Conservation (phyloP, 92 coral and sea anemone genomes). For the Galaxea fascicularis region DNA sequence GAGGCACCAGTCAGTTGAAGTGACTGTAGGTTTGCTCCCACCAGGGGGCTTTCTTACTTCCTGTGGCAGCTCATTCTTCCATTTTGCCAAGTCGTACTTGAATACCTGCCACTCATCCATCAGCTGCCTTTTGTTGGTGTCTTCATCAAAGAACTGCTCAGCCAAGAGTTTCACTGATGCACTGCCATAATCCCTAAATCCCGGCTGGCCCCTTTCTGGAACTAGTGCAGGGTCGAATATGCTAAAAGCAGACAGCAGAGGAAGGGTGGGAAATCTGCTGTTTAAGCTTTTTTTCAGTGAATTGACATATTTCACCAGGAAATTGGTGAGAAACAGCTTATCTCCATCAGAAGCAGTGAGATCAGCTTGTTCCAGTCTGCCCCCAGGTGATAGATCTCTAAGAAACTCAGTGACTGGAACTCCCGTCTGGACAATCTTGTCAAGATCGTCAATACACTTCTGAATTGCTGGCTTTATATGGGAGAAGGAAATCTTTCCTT, state of each 20-base stretch:
- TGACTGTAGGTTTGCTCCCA: conserved; percentile 16
- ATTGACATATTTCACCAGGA: conserved; percentile 20
- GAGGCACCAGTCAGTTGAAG: conserved; percentile 51
- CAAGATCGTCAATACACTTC: conserved; percentile 39
- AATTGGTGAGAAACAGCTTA: conserved; percentile 19
- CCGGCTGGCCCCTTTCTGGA: conserved; percentile 33
- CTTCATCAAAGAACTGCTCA: conserved; percentile 27
- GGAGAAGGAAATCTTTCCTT: conserved; percentile 36
- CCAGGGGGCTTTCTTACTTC: conserved; percentile 32
- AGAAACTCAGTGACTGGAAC: conserved; percentile 15
- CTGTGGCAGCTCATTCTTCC: conserved; percentile 25
- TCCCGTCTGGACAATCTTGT: conserved; percentile 12
- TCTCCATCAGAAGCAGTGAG: neutral
- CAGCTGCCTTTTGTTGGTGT: conserved; percentile 34
- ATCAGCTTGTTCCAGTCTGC: conserved; percentile 29
- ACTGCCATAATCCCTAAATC: conserved; percentile 39
- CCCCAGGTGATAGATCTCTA: conserved; percentile 10
- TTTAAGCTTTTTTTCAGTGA: conserved; percentile 21
- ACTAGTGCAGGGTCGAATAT: conserved; percentile 34
- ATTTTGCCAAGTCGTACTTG: conserved; percentile 38
- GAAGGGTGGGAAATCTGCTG: conserved; percentile 38
- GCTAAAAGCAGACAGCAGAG: conserved; percentile 30
- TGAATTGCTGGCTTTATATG: conserved; percentile 32
- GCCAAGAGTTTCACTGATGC: conserved; percentile 13
- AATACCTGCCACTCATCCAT: conserved; percentile 51